Evolutionary conservation across 2,888 invertebrate genomes (phyloP).

Genomic region (Entomobrya proxima): DNA sequence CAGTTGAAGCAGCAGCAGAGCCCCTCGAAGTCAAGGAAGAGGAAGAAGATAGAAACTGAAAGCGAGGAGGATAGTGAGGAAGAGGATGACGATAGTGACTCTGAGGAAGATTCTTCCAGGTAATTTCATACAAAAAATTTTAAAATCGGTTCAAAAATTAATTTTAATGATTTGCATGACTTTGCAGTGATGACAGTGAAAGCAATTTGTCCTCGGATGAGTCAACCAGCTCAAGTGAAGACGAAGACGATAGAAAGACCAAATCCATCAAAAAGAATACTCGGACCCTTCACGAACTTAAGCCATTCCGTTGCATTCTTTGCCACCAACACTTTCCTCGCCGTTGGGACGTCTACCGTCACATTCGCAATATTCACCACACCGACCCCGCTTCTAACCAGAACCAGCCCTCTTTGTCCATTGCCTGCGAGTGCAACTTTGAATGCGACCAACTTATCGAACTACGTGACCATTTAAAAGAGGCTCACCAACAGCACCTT

Average conservation of each 20-base stretch:
- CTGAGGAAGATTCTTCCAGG: background rate
- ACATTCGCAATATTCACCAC: background rate
- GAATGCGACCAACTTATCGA: background rate
- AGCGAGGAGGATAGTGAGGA: background rate
- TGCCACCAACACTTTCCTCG: background rate
- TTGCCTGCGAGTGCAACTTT: background rate
- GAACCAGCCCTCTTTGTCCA: background rate
- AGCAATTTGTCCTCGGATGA: no score
- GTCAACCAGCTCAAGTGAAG: no score
- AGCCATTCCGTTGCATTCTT: background rate
- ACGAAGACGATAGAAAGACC: no score
- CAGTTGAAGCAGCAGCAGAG: background rate
- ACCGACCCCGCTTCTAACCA: background rate
- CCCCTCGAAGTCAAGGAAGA: background rate
- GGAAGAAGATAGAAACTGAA: background rate
- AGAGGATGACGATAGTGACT: background rate
- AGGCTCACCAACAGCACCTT: background rate
- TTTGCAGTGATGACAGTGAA: no score
- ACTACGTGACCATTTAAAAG: background rate
- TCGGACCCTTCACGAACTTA: background rate
- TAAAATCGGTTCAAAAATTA: no score
- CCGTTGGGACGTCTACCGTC: background rate
- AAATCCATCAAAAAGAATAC: background rate
- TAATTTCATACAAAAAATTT: no score
- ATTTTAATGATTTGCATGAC: no score